These are phyloP conservation scores for Pygoscelis antarcticus DNA, from an alignment of 2,113 vertebrate species.

Conservation along the genomic window DNA sequence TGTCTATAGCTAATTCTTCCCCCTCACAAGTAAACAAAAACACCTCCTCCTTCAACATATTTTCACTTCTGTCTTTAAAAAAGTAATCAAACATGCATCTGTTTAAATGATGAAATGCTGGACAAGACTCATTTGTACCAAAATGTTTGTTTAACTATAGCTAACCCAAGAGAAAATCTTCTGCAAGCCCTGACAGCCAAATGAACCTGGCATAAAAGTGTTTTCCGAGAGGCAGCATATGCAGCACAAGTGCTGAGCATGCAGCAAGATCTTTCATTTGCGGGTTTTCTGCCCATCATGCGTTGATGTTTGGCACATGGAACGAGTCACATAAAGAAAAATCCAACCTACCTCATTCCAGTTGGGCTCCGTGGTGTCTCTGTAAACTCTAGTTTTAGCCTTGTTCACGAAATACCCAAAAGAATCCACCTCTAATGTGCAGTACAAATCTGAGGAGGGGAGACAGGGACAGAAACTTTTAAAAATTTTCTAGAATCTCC, in stretches of 20 bases:
- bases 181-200: not conserved
- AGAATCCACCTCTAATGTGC: slow-evolving; percentile 93
- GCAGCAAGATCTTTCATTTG: not conserved
- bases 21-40: not conserved
- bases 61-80: not conserved
- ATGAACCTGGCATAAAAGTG: not conserved
- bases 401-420: slow-evolving; percentile 98
- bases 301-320: fast-evolving
- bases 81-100: not conserved
- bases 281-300: not conserved
- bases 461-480: not conserved
- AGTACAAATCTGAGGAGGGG: slow-evolving; percentile 84
- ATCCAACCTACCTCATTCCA: slow-evolving; percentile 89
- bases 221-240: not conserved
- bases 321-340: not conserved
- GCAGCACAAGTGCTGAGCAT: not conserved
- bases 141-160: not conserved
- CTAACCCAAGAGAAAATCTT: not conserved
- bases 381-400: slow-evolving; percentile 91
- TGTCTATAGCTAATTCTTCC: not conserved
- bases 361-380: slow-evolving; percentile 90
- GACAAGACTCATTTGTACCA: not conserved
- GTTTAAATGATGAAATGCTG: not conserved
- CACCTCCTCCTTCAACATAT: not conserved
- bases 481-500: not conserved